These are phyloP conservation scores for Psettodes erumei DNA, from an alignment of 2,113 vertebrate species.

Conservation along the genomic window DNA sequence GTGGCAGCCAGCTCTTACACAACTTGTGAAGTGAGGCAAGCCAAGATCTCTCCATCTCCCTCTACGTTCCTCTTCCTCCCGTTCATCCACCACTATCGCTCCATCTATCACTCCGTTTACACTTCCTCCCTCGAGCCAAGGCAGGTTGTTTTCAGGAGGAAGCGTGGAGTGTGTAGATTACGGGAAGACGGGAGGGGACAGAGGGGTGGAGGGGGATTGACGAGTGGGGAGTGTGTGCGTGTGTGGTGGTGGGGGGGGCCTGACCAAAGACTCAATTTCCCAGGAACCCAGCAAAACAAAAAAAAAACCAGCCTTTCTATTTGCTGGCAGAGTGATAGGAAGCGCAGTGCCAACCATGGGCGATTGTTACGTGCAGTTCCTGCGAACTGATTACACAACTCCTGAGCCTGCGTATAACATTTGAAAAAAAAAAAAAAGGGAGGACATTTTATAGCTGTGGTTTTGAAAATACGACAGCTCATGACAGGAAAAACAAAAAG, in stretches of 20 bases:
- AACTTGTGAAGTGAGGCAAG: conserved; percentile 59
- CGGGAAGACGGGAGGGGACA: conserved; percentile 57
- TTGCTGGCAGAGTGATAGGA: conserved; percentile 51
- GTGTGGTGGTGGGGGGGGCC: neutral
- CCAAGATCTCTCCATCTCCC: conserved; percentile 44
- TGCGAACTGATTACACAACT: conserved; percentile 63
- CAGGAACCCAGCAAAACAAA: conserved; percentile 70
- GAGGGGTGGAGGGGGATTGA: neutral
- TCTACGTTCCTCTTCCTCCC: conserved; percentile 29
- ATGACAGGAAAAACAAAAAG: conserved; percentile 24
- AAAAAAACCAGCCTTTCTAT: conserved; percentile 43
- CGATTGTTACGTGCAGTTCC: conserved; percentile 46
- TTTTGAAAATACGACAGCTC: conserved; percentile 30
- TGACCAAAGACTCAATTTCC: conserved; percentile 65
- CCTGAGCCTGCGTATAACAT: conserved; percentile 10
- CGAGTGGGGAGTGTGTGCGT: neutral
- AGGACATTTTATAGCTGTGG: conserved; percentile 1
- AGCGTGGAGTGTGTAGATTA: conserved; percentile 65
- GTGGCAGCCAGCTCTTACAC: conserved; percentile 71
- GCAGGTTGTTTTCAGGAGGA: conserved; percentile 68
- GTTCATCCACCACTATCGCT: conserved; percentile 41
- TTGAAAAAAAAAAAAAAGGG: neutral
- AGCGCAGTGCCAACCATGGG: conserved; percentile 52
- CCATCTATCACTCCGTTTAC: conserved; percentile 33
- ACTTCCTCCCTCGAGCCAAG: conserved; percentile 44